Conservation (phyloP, 2,113 vertebrate species). For the Passer montanus region DNA sequence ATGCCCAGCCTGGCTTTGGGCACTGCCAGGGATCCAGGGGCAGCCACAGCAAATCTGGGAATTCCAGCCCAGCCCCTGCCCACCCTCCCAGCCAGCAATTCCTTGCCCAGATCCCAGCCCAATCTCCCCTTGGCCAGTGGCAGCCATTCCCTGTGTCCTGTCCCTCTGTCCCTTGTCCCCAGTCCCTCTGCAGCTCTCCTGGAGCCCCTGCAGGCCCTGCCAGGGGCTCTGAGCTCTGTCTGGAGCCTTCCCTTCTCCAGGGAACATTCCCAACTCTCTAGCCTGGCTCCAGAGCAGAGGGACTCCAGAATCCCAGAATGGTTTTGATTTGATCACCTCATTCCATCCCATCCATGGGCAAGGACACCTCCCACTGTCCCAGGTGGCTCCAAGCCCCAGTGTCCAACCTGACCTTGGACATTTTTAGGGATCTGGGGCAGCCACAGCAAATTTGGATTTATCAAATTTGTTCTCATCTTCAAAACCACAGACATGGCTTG, state of each 20-base stretch:
- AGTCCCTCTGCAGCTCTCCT: neutral
- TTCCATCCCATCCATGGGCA: fast-evolving
- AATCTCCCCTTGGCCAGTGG: neutral
- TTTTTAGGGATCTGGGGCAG: fast-evolving
- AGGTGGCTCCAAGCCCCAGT: fast-evolving
- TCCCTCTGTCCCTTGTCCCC: neutral
- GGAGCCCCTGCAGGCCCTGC: neutral
- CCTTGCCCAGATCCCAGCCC: neutral
- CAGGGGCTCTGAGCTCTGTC: neutral
- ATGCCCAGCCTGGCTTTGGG: fast-evolving
- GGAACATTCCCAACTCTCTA: neutral
- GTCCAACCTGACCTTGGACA: neutral
- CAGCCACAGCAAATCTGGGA: neutral
- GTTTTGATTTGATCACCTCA: fast-evolving
- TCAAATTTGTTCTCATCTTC: neutral
- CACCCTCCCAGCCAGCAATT: neutral
- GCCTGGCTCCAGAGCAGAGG: neutral
- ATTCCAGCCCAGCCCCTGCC: neutral
- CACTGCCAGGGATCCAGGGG: neutral
- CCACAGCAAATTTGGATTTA: fast-evolving
- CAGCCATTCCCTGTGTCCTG: neutral
- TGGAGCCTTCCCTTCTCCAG: neutral
- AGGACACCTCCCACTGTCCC: neutral
- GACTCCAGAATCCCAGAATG: neutral
- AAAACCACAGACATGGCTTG: fast-evolving